Evolutionary conservation across 2,113 vertebrate genomes (phyloP), one percentile per base, ranked within the genome.

Genomic region (Ammodytes dubius): DNA sequence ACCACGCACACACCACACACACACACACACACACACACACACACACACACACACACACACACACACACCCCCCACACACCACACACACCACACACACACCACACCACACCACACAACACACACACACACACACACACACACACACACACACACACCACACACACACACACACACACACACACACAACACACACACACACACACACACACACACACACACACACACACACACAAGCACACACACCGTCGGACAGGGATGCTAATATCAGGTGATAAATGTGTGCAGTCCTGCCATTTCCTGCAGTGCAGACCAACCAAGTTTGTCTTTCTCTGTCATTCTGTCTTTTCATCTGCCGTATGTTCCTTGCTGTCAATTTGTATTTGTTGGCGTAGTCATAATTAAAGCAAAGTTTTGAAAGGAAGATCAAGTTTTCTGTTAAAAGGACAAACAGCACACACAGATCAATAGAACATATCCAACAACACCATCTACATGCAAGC

Each of bases 261-360:
- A 27, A 27, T 27, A 27, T 27, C 27, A 27, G 27, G 27, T 27
- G 27, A 27, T 27, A 49, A 12, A 43, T 12, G 65, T 70, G 42
- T 70, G 14, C 68, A 7, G 66, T 9, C 6, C n/a, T 74, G 60
- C 79, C 89, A 77, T 85, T 89, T 91, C 88, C 68, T 79, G 45
- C 13, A 52, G 46, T 79, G 45, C 13, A 52, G 46, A 39, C 19
- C 17, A 15, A 39, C 19, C 17, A 15, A 42, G 57, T 11, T 14
- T 52, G 15, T n/a, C 6, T 59, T 53, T 54, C 3, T 54, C 35
- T 61, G 19, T 40, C n/a, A 43, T n/a, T 69, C 17, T 42, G 27
- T 60, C 10, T 5, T 15, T 27, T 6, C 13, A 4, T 27, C 64
- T 43, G n/a, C 53, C 42, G 6, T 35, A n/a, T 8, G 5, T 15